Percentiles rank a stretch among this genome's conserved stretches.
Evolutionary conservation across 1,140 invertebrate genomes (phyloP).

Genomic region (Zelostemma sp.): DNA sequence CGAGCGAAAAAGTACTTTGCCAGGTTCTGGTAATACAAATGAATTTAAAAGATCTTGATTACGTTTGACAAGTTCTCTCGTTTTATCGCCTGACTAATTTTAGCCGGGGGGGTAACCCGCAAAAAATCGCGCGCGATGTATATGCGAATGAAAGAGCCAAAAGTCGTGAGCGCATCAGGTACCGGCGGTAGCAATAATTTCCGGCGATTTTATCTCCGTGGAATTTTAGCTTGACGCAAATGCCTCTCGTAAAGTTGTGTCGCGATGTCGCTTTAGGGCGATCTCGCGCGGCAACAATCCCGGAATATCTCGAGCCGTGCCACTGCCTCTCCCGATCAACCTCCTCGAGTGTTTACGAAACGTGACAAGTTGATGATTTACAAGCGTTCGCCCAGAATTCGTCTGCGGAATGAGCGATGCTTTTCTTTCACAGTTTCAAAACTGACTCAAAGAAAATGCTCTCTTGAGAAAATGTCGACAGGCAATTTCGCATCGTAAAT

Average conservation of each 20-base stretch:
- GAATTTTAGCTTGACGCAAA: slow-evolving; percentile 61
- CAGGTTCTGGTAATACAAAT: slow-evolving; percentile 21
- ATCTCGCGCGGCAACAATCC: slow-evolving; percentile 43
- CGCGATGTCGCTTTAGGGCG: slow-evolving; percentile 57
- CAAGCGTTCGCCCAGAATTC: no score
- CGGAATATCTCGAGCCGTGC: slow-evolving; percentile 37
- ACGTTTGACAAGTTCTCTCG: slow-evolving; percentile 21
- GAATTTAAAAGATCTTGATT: slow-evolving; percentile 48
- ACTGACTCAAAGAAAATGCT: no score
- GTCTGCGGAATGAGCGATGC: no score
- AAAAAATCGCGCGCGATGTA: slow-evolving; percentile 31
- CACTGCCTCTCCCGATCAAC: slow-evolving; percentile 27
- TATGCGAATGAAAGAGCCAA: slow-evolving; percentile 7
- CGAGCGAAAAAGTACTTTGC: slow-evolving; percentile 13
- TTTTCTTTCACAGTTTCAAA: no score
- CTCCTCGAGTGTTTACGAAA: slow-evolving; percentile 6
- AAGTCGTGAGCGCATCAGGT: slow-evolving; percentile 25
- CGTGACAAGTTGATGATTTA: not conserved
- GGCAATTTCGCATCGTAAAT: no score
- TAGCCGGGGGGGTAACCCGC: slow-evolving; percentile 15
- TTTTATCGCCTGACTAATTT: slow-evolving; percentile 43
- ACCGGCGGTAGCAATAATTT: slow-evolving; percentile 61
- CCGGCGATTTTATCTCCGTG: slow-evolving; percentile 59
- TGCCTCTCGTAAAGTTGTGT: slow-evolving; percentile 60
- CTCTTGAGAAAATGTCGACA: no score